Evolutionary conservation across 2,888 invertebrate species (phyloP), one percentile per base, ranked within the genome.

Genomic region (Hypomecis punctinalis): DNA sequence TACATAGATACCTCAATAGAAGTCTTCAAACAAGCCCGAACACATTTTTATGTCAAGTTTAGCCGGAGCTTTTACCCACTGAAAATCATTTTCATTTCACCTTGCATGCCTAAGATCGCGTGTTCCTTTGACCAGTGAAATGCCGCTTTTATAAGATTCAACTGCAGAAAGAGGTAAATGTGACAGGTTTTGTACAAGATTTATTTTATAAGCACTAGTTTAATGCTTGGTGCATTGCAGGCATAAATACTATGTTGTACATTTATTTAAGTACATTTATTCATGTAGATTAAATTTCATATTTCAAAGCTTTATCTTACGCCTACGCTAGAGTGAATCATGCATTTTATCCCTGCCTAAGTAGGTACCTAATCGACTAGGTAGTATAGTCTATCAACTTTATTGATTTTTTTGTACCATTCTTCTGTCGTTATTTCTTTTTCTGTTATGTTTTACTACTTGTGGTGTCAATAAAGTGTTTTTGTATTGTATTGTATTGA

Each of bases 211-310:
- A 43, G 11, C 11, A 42, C 40, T 42, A 23, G 47, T 47, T 47
- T 7, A 49, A 11, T 58, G 9, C 23, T 23, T 76, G 69, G 70
- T 73, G 77, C 77, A 74, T 47, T 76, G 76, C 76, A 58, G 71
- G 39, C 10, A 10, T 9, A 40, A 8, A 8, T 40, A 40, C 4
- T 10, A 10, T 9, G 3, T 13, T 36, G 1, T 49, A 2, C 7
- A 11, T 2, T 11, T 49, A 37, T 7, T 37, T 37, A 6, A n/a
- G n/a, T n/a, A n/a, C n/a, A n/a, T n/a, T n/a, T n/a, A 9, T 40
- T 5, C 5, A 40, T 40, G 8, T 40, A 5, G 40, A 40, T 7
- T 40, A 10, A 39, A 39, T 8, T 40, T 40, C 10, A 40, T 23
- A 23, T 23, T 23, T 23, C 3, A 23, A 23, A 23, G 23, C 23